Conservation (phyloP, 2,797 vertebrate genomes). For the Kryptopterus vitreolus region DNA sequence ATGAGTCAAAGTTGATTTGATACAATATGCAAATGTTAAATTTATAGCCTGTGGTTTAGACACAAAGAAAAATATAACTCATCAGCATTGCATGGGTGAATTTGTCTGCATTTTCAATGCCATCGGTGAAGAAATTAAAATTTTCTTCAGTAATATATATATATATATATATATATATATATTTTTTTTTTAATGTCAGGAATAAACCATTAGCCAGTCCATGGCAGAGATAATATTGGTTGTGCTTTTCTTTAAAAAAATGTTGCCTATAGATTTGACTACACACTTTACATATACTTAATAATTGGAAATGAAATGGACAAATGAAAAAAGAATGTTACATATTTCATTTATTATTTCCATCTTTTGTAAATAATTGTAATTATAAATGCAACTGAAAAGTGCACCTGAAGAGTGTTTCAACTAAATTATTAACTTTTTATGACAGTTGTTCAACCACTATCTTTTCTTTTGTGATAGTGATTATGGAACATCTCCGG, state of each 20-base stretch:
- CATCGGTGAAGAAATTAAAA: too few species aligned
- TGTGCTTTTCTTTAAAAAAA: not conserved
- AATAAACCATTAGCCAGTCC: not conserved
- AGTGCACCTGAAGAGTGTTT: not conserved
- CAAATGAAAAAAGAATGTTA: not conserved
- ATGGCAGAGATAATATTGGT: not conserved
- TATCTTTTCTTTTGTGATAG: not conserved
- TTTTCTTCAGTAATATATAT: too few species aligned
- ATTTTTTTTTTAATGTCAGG: too few species aligned
- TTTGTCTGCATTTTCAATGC: not conserved
- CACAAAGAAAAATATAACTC: not conserved
- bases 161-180: too few species aligned
- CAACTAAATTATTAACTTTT: not conserved
- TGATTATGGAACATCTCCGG: not conserved
- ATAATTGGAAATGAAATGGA: not conserved
- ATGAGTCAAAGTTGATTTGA: too few species aligned
- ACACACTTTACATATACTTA: not conserved
- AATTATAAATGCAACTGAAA: too few species aligned
- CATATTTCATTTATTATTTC: not conserved
- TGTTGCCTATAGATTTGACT: not conserved
- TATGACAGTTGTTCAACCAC: not conserved
- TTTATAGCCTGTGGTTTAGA: too few species aligned
- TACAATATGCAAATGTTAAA: too few species aligned
- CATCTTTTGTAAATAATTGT: too few species aligned
- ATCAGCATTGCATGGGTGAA: not conserved